phyloP scores from a whole-genome alignment of 2,113 vertebrate species.

The Illadopsis cleaveri region DNA sequence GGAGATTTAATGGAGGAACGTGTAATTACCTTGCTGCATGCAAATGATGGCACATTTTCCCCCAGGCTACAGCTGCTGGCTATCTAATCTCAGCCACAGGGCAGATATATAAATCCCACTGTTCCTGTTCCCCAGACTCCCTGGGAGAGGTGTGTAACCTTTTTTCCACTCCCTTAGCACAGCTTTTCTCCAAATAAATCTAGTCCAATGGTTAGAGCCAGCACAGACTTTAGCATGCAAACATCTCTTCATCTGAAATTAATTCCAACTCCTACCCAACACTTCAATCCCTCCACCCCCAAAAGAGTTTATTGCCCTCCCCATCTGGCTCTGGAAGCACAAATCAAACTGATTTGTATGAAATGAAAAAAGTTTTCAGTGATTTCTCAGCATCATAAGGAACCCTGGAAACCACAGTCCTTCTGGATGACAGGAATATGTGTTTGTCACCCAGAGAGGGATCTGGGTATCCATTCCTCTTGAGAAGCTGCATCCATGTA shows the following conservation, averaged over 20 bases:
- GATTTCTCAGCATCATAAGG: background rate
- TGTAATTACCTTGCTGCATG: conserved; percentile 53
- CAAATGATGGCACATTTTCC: conserved; percentile 31
- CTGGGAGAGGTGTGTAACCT: background rate
- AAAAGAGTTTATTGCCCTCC: conserved; percentile 2
- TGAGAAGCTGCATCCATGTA: background rate
- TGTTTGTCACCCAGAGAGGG: background rate
- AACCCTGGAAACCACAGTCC: background rate
- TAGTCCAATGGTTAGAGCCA: background rate
- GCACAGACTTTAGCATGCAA: background rate
- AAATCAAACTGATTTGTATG: background rate
- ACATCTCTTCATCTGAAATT: background rate
- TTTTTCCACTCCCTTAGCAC: background rate
- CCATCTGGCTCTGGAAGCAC: background rate
- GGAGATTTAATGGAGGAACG: conserved; percentile 25
- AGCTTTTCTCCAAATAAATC: conserved; percentile 1
- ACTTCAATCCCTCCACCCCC: background rate
- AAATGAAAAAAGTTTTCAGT: background rate
- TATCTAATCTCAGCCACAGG: conserved; percentile 37
- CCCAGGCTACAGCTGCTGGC: background rate
- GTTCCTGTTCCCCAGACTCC: background rate
- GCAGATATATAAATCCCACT: conserved; percentile 5
- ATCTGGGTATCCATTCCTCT: background rate
- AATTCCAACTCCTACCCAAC: conserved; percentile 5
- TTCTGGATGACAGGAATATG: background rate